These are phyloP conservation scores for Morpho achilles DNA, from an alignment of 2,888 invertebrate genomes.

Conservation along the genomic window DNA sequence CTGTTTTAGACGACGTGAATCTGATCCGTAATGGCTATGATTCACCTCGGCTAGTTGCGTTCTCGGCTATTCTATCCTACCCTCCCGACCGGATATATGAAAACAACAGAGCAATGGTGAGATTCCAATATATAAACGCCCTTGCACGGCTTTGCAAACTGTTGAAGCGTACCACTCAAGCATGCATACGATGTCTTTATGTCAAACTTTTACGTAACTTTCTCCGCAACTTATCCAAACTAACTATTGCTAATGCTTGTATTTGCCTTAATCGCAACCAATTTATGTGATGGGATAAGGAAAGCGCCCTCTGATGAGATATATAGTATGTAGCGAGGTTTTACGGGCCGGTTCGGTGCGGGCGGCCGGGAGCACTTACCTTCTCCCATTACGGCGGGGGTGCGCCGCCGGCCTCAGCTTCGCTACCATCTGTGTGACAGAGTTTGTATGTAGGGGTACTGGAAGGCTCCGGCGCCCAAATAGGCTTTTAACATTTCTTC, in stretches of 20 bases:
- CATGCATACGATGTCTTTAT: constrained; percentile 46
- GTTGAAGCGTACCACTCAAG: constrained; percentile 68
- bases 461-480: constrained; percentile 54
- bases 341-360: constrained; percentile 69
- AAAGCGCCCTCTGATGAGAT: constrained; percentile 83
- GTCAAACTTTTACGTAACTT: constrained; percentile 56
- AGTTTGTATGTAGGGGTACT: constrained; percentile 54
- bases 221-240: constrained; percentile 66
- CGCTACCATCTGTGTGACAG: constrained; percentile 65
- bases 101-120: constrained; percentile 73
- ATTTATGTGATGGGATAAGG: constrained; percentile 85
- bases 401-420: constrained; percentile 75
- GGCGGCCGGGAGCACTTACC: constrained; percentile 77
- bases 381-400: constrained; percentile 80
- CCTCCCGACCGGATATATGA: constrained; percentile 62
- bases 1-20: constrained; percentile 48
- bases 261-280: constrained; percentile 66
- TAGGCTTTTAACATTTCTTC: constrained; percentile 74
- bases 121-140: constrained; percentile 72
- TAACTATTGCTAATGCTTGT: constrained; percentile 72
- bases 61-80: constrained; percentile 48
- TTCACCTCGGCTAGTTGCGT: constrained; percentile 52
- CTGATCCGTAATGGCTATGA: constrained; percentile 37
- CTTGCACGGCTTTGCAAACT: constrained; percentile 72
- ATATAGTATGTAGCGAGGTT: constrained; percentile 48